Evolutionary conservation across 2,113 vertebrate species (phyloP).

Genomic region (Dicrurus megarhynchus): DNA sequence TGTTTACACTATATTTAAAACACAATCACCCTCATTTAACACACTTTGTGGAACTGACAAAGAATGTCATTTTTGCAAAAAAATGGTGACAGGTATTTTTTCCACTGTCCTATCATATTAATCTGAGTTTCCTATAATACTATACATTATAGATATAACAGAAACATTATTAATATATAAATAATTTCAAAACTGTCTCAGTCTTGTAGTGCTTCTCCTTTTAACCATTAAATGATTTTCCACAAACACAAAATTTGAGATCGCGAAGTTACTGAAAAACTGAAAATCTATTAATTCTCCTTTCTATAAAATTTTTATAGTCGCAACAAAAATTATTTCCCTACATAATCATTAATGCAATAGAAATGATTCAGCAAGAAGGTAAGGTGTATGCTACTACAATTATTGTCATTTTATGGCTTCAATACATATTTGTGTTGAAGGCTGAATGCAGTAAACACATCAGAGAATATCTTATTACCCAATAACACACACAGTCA

Average conservation of each 20-base stretch:
- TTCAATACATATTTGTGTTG: conserved; percentile 18
- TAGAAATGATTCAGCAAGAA: conserved; percentile 35
- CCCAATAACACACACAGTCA: conserved; percentile 6
- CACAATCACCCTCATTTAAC: not conserved
- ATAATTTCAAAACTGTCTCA: not conserved
- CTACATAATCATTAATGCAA: not conserved
- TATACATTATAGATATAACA: not conserved
- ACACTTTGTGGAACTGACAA: not conserved
- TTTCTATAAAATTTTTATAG: not conserved
- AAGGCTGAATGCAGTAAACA: conserved; percentile 33
- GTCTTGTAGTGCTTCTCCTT: not conserved
- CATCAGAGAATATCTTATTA: conserved; percentile 29
- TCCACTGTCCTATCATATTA: not conserved
- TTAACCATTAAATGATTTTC: not conserved
- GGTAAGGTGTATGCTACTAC: not conserved
- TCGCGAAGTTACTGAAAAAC: not conserved
- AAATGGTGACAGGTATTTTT: not conserved
- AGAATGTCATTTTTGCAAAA: not conserved
- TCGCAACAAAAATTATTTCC: not conserved
- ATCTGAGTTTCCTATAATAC: not conserved
- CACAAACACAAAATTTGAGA: not conserved
- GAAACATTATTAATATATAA: not conserved
- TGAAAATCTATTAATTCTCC: not conserved
- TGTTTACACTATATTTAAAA: not conserved
- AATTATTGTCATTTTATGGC: conserved; percentile 29